Evolutionary conservation across 2,113 vertebrate species (phyloP).

Genomic region (Neotoma lepida): DNA sequence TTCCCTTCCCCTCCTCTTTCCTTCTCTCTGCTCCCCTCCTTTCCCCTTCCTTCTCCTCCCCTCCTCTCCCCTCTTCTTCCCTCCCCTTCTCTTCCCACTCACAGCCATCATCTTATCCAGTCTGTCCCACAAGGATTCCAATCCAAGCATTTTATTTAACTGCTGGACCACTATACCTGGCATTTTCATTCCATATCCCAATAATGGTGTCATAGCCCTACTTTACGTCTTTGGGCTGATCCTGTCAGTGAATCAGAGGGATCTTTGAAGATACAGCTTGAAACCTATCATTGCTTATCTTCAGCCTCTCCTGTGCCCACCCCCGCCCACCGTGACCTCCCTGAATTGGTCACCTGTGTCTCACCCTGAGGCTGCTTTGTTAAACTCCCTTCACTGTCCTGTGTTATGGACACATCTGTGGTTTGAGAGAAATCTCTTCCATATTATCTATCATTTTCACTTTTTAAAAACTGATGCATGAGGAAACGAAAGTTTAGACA

Average conservation of each 20-base stretch:
- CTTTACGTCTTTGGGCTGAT: not conserved
- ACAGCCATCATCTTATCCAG: no score
- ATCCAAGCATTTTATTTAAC: not conserved
- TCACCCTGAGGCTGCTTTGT: no score
- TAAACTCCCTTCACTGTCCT: not conserved
- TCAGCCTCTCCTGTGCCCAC: not conserved
- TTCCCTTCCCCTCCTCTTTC: no score
- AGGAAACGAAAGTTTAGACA: not conserved
- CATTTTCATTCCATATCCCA: not conserved
- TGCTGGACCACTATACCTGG: rapidly evolving
- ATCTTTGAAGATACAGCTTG: not conserved
- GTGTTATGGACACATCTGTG: not conserved
- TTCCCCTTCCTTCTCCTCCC: no score
- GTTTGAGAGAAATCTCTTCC: not conserved
- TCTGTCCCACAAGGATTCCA: not conserved
- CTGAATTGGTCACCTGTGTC: no score
- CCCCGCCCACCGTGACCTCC: not conserved
- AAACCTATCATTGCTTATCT: not conserved
- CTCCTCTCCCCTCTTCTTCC: no score
- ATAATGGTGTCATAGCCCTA: rapidly evolving
- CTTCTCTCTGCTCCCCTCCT: no score
- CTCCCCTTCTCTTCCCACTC: no score
- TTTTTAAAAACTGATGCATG: not conserved
- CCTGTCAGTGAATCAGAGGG: not conserved
- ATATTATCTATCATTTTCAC: not conserved